phyloP scores from a whole-genome alignment of 2,797 vertebrate species.

The Syngnathus acus region DNA sequence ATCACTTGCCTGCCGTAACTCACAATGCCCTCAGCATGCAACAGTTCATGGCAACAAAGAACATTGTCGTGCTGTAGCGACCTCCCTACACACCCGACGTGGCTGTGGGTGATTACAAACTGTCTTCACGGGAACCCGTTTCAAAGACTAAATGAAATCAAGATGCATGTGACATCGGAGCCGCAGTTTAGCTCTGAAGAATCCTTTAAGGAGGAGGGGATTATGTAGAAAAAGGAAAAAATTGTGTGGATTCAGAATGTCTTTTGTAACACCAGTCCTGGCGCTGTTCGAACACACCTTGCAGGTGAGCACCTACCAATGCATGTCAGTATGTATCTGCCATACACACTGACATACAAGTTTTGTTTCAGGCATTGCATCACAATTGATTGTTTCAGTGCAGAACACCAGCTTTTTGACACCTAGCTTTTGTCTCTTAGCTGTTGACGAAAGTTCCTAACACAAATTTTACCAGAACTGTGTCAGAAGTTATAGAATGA shows the following conservation, averaged over 20 bases:
- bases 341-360: constrained; percentile 6
- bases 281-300: no score
- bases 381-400: not conserved
- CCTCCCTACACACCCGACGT: not conserved
- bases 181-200: not conserved
- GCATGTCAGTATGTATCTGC: not conserved
- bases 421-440: no score
- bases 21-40: not conserved
- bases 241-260: no score
- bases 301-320: constrained; percentile 36
- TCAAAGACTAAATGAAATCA: not conserved
- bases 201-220: no score
- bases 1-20: not conserved
- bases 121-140: not conserved
- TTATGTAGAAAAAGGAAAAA: no score
- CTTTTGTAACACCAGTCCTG: no score
- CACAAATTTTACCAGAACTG: not conserved
- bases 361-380: constrained; percentile 3
- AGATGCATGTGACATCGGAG: not conserved
- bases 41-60: not conserved
- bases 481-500: not conserved
- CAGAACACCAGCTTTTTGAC: not conserved
- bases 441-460: no score
- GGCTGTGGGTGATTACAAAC: not conserved
- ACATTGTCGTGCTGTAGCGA: not conserved